These are phyloP conservation scores for Larimichthys crocea DNA, from an alignment of 2,113 vertebrate species.

Conservation along the genomic window DNA sequence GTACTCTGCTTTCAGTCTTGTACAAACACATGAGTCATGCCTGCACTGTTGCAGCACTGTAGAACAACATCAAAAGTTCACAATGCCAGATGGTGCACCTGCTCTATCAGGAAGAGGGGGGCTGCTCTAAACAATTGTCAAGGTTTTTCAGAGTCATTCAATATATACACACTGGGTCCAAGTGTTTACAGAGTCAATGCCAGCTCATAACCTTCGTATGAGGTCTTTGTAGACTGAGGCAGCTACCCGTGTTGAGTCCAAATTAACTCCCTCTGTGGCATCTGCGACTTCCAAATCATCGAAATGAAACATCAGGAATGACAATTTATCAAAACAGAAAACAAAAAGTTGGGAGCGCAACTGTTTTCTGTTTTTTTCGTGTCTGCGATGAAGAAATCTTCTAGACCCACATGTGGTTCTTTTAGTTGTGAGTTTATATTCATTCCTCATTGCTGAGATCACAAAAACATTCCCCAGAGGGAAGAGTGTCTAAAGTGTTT, in stretches of 20 bases:
- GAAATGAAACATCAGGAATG: background rate
- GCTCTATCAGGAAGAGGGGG: slow-evolving; percentile 34
- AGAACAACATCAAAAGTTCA: slow-evolving; percentile 40
- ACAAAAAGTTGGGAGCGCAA: background rate
- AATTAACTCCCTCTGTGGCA: background rate
- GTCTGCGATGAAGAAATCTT: slow-evolving; percentile 42
- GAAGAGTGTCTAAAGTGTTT: slow-evolving; percentile 47
- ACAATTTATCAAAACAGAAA: slow-evolving; percentile 4
- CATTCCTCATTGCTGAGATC: slow-evolving; percentile 71
- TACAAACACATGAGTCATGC: slow-evolving; percentile 60
- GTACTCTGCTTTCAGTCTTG: slow-evolving; percentile 43
- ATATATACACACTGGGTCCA: slow-evolving; percentile 11
- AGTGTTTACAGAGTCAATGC: slow-evolving; percentile 34
- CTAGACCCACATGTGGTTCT: slow-evolving; percentile 52
- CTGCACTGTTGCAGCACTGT: slow-evolving; percentile 23
- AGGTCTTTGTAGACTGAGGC: slow-evolving; percentile 3
- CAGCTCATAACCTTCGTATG: slow-evolving; percentile 41
- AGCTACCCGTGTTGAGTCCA: background rate
- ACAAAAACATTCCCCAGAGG: slow-evolving; percentile 13
- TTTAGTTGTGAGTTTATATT: slow-evolving; percentile 61
- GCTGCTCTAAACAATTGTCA: slow-evolving; percentile 15
- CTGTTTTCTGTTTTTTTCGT: slow-evolving; percentile 17
- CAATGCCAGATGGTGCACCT: slow-evolving; percentile 72
- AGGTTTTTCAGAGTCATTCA: slow-evolving; percentile 45
- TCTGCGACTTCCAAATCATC: background rate